Conservation (phyloP, 1,140 invertebrate genomes). For the Bombus vancouverensis region DNA sequence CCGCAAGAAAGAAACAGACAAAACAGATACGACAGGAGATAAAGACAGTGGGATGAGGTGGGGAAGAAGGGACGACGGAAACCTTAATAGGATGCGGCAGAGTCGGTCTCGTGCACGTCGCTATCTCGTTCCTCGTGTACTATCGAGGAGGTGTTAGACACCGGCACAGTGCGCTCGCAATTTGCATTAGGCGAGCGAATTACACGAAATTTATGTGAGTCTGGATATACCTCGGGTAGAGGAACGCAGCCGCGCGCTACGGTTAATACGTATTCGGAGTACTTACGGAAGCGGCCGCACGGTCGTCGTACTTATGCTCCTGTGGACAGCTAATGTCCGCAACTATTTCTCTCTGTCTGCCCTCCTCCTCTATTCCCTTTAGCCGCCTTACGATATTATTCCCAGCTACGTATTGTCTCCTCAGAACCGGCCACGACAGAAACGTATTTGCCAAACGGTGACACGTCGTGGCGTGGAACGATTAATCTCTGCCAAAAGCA, state of each 20-base stretch:
- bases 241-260: constrained; percentile 40
- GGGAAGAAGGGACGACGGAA: constrained; percentile 34
- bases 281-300: constrained; percentile 62
- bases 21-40: neutral
- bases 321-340: constrained; percentile 75
- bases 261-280: constrained; percentile 71
- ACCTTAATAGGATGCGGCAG: constrained; percentile 60
- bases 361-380: constrained; percentile 22
- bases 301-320: constrained; percentile 71
- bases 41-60: neutral
- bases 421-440: constrained; percentile 8
- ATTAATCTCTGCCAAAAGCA: constrained; percentile 49
- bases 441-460: constrained; percentile 58
- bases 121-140: constrained; percentile 51
- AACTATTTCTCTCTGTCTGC: constrained; percentile 72
- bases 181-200: constrained; percentile 78
- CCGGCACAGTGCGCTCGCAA: constrained; percentile 61
- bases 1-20: constrained; percentile 18
- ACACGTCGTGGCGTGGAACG: constrained; percentile 45
- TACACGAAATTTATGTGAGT: constrained; percentile 77
- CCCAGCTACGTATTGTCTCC: constrained; percentile 54
- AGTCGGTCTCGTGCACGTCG: constrained; percentile 60
- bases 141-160: constrained; percentile 64
- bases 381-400: constrained; percentile 67
- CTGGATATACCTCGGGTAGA: constrained; percentile 61